These are phyloP conservation scores for Oriolus oriolus DNA, from an alignment of 2,113 vertebrate genomes.

Conservation along the genomic window DNA sequence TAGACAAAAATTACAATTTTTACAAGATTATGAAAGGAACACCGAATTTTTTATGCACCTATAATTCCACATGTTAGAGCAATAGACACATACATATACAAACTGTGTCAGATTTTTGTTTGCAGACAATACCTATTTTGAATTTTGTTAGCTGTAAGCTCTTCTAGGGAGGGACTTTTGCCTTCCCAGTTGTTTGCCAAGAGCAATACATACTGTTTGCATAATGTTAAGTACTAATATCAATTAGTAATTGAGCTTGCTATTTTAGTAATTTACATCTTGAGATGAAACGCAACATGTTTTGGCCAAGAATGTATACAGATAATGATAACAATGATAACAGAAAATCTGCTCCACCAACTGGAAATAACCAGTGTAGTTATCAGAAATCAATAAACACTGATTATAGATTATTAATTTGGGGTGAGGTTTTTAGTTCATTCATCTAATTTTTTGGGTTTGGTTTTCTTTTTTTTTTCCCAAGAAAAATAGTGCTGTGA, in stretches of 20 bases:
- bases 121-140: not conserved
- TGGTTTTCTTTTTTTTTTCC: not conserved
- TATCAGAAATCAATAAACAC: not conserved
- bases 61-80: not conserved
- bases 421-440: accelerated
- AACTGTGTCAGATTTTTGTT: not conserved
- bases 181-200: not conserved
- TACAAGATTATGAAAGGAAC: not conserved
- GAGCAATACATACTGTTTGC: not conserved
- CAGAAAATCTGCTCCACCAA: not conserved
- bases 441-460: not conserved
- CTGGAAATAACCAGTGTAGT: not conserved
- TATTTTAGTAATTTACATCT: not conserved
- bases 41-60: not conserved
- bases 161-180: not conserved
- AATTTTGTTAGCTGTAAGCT: not conserved
- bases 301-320: not conserved
- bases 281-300: not conserved
- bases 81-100: not conserved
- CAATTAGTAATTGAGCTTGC: not conserved
- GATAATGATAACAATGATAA: not conserved
- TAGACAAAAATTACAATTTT: not conserved
- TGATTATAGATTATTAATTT: not conserved
- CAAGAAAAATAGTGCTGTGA: not conserved
- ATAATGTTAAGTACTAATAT: not conserved